A percentile compares a stretch with the other conserved stretches of the same genome.
phyloP scores from a whole-genome alignment of 1,140 invertebrate species.

The Schlechtendalia chinensis region DNA sequence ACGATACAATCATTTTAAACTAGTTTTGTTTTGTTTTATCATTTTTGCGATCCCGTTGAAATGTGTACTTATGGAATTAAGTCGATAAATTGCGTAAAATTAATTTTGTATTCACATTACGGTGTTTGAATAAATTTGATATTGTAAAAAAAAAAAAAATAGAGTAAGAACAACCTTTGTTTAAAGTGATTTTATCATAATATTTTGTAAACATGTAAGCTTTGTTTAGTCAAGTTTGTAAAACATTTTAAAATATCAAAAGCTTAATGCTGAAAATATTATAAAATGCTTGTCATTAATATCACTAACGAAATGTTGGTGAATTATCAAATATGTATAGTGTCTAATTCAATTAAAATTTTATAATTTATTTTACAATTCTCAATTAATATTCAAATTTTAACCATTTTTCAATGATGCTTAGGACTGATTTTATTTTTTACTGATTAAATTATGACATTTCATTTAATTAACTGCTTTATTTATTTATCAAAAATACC shows the following conservation, averaged over 20 bases:
- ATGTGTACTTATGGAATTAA: background rate
- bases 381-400: background rate
- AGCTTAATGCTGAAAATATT: too few species aligned
- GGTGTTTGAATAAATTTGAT: constrained; percentile 11
- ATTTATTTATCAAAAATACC: too few species aligned
- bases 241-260: background rate
- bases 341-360: background rate
- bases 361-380: background rate
- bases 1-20: background rate
- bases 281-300: background rate
- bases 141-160: constrained; percentile 7
- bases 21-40: constrained; percentile 10
- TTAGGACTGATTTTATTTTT: too few species aligned
- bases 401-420: too few species aligned
- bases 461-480: too few species aligned
- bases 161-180: constrained; percentile 2
- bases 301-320: background rate
- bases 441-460: too few species aligned
- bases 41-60: background rate
- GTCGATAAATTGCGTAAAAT: constrained; percentile 12
- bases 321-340: background rate
- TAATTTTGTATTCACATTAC: constrained; percentile 7
- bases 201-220: constrained; percentile 24
- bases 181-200: background rate
- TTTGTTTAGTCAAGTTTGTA: constrained; percentile 20